Conservation (phyloP, 1,140 invertebrate genomes). For the Drosophila littoralis region DNA sequence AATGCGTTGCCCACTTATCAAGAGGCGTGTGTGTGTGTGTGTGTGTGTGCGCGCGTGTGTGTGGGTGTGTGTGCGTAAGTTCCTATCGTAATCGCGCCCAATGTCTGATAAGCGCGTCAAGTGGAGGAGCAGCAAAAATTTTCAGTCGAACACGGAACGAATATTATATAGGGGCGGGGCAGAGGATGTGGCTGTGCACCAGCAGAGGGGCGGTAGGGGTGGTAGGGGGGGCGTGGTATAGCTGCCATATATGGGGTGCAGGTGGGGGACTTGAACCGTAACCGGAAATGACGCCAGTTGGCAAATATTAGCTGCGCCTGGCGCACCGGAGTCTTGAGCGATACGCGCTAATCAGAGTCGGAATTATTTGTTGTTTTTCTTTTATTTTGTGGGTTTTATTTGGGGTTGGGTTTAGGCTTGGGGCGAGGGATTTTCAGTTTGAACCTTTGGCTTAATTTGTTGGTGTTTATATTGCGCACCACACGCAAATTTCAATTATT, state of each 20-base stretch:
- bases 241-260: conserved; percentile 9
- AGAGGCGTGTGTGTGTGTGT: conserved; percentile 9
- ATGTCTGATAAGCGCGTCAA: conserved; percentile 60
- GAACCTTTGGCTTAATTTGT: conserved; percentile 10
- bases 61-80: conserved; percentile 36
- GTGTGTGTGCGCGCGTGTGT: conserved; percentile 17
- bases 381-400: not conserved
- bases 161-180: conserved; percentile 20
- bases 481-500: conserved; percentile 42
- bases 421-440: not conserved
- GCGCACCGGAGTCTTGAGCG: conserved; percentile 47
- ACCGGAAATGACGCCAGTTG: conserved; percentile 74
- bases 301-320: conserved; percentile 14
- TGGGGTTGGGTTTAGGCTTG: not conserved
- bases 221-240: conserved; percentile 36
- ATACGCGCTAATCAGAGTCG: conserved; percentile 64
- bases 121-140: conserved; percentile 49
- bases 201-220: conserved; percentile 21
- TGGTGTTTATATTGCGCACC: conserved; percentile 42
- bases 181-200: not conserved
- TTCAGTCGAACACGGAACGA: conserved; percentile 64
- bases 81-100: conserved; percentile 60
- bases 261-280: conserved; percentile 1
- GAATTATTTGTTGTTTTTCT: conserved; percentile 40
- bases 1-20: conserved; percentile 35